These are phyloP conservation scores for Tokudaia tokunoshimensis DNA, from an alignment of 2,797 vertebrate genomes.

Conservation along the genomic window DNA sequence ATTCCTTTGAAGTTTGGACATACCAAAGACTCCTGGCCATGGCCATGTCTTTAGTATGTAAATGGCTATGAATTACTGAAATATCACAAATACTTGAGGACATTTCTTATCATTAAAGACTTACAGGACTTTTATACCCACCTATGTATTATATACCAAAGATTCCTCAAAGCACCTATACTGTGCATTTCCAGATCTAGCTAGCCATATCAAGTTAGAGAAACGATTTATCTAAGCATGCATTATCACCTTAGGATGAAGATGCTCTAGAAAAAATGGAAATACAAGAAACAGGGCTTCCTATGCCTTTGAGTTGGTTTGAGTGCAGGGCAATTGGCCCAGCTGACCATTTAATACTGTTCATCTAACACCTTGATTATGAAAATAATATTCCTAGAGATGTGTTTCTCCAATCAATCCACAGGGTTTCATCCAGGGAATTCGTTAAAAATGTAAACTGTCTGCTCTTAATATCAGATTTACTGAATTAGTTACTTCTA, in stretches of 20 bases:
- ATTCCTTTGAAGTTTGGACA: not conserved
- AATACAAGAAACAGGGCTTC: slow-evolving; percentile 41
- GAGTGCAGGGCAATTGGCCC: slow-evolving; percentile 1
- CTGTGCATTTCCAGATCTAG: not conserved
- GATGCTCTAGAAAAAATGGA: slow-evolving; percentile 33
- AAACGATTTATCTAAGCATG: not conserved
- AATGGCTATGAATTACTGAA: not conserved
- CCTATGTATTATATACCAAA: not conserved
- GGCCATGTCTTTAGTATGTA: slow-evolving; percentile 12
- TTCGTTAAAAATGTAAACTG: slow-evolving; percentile 56
- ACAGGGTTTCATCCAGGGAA: not conserved
- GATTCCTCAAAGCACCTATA: not conserved
- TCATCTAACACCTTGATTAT: slow-evolving; percentile 23
- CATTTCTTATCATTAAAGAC: slow-evolving; percentile 21
- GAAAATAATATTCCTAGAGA: slow-evolving; percentile 29
- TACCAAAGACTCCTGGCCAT: not conserved
- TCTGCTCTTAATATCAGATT: not conserved
- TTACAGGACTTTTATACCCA: slow-evolving; percentile 4
- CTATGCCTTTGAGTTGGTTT: not conserved
- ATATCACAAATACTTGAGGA: not conserved
- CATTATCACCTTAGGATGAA: slow-evolving; percentile 36
- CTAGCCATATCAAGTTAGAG: not conserved
- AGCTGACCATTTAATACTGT: slow-evolving; percentile 15
- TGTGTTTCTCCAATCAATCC: slow-evolving; percentile 26
- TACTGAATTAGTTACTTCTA: slow-evolving; percentile 34